These are phyloP conservation scores for Sminthurinus aureus DNA, from an alignment of 2,888 invertebrate species.

Conservation along the genomic window DNA sequence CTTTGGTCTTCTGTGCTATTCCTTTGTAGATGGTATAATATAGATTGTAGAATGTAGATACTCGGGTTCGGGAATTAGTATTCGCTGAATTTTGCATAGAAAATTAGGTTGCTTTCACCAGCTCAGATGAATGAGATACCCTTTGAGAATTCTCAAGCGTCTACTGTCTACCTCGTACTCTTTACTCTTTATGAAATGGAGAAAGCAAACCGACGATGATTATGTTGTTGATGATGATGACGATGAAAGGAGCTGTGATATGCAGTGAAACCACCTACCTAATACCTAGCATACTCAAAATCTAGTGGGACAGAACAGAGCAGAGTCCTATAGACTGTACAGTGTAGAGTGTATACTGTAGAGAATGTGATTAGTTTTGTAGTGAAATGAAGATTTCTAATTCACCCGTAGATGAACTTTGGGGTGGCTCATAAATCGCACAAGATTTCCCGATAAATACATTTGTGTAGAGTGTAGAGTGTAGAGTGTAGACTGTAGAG, in stretches of 20 bases:
- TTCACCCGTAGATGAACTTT: slow-evolving; percentile 33
- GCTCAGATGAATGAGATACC: slow-evolving; percentile 1
- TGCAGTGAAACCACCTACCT: not conserved
- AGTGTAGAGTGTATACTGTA: not conserved
- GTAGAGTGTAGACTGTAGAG: too few species aligned
- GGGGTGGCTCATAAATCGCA: slow-evolving; percentile 25
- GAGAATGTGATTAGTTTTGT: slow-evolving; percentile 3
- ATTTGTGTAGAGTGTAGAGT: too few species aligned
- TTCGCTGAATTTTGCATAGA: slow-evolving; percentile 18
- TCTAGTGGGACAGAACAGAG: not conserved
- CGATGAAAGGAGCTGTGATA: not conserved
- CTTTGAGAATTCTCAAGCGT: slow-evolving; percentile 15
- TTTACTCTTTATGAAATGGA: not conserved
- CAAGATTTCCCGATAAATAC: slow-evolving; percentile 26
- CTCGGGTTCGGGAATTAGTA: not conserved
- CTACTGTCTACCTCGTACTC: not conserved
- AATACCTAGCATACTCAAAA: too few species aligned
- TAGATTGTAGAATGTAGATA: too few species aligned
- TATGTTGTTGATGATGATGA: too few species aligned
- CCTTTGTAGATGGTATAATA: too few species aligned
- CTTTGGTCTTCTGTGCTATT: too few species aligned
- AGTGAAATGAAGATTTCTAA: slow-evolving; percentile 40
- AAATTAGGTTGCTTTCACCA: slow-evolving; percentile 28
- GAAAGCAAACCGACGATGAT: not conserved
- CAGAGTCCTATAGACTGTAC: not conserved